Conservation (phyloP, 2,888 invertebrate species). For the Eueremaeus valkanovi region DNA sequence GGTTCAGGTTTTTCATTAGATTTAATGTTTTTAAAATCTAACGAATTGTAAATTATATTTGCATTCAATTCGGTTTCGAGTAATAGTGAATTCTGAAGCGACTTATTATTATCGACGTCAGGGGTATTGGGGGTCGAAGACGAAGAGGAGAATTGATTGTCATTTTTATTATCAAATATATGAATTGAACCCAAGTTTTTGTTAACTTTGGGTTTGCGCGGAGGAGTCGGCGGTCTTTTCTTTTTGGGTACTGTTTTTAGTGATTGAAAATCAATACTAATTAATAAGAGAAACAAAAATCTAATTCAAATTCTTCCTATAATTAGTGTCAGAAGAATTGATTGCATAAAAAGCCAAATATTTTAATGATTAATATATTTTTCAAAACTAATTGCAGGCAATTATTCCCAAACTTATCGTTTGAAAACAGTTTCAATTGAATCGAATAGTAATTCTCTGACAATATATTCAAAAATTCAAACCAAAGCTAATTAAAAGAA, state of each 20-base stretch:
- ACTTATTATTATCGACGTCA: not conserved
- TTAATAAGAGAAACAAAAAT: not conserved
- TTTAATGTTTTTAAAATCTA: not conserved
- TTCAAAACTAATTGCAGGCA: too few species aligned
- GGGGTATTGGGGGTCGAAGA: constrained; percentile 12
- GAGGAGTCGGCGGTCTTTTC: constrained; percentile 43
- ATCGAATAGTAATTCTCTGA: not conserved
- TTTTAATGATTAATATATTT: not conserved
- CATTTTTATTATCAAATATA: constrained; percentile 17
- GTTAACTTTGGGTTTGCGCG: constrained; percentile 42
- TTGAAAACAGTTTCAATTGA: too few species aligned
- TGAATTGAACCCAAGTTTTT: constrained; percentile 17
- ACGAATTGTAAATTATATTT: not conserved
- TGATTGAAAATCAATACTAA: not conserved
- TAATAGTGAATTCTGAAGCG: not conserved
- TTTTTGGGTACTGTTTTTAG: constrained; percentile 33
- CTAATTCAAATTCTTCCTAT: not conserved
- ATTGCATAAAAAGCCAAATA: not conserved
- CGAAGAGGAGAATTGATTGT: not conserved
- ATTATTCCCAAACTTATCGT: too few species aligned
- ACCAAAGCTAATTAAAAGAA: too few species aligned
- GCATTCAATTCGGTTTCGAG: not conserved
- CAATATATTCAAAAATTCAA: not conserved
- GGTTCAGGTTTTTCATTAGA: not conserved
- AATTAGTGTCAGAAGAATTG: not conserved